phyloP scores from a whole-genome alignment of 2,113 vertebrate species.

The Megaceryle torquata region DNA sequence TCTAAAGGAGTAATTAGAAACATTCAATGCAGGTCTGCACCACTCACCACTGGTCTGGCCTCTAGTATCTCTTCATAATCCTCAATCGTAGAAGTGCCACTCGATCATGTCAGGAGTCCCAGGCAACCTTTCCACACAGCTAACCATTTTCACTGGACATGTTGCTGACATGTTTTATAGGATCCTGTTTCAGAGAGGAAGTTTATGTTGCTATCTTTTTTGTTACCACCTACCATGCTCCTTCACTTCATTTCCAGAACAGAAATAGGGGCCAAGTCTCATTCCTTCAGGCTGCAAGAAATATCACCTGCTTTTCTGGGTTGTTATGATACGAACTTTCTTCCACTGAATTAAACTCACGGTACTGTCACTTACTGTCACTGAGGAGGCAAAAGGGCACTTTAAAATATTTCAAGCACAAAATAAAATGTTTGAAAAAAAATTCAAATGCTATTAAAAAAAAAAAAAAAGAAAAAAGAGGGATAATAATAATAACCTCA shows the following conservation, averaged over 20 bases:
- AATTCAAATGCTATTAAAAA: neutral
- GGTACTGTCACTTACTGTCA: neutral
- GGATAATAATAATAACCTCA: constrained; percentile 12
- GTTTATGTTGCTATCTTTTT: neutral
- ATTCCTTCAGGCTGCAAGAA: neutral
- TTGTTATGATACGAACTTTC: neutral
- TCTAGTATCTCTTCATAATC: neutral
- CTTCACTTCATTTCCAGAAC: neutral
- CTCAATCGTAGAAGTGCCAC: neutral
- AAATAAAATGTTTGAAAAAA: constrained; percentile 1
- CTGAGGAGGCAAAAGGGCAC: neutral
- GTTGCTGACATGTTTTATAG: neutral
- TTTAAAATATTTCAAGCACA: neutral
- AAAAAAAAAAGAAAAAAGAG: neutral
- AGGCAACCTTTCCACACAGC: neutral
- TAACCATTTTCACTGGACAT: neutral
- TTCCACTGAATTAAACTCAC: neutral
- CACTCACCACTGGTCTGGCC: neutral
- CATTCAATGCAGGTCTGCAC: neutral
- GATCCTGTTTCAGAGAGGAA: neutral
- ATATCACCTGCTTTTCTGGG: neutral
- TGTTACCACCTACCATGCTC: neutral
- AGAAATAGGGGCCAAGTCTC: neutral
- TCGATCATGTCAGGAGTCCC: accelerated
- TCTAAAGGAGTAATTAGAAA: neutral